Percentiles rank a stretch among this genome's conserved stretches.
These are phyloP conservation scores for Clarias magur DNA, from an alignment of 2,113 vertebrate species.

Conservation along the genomic window DNA sequence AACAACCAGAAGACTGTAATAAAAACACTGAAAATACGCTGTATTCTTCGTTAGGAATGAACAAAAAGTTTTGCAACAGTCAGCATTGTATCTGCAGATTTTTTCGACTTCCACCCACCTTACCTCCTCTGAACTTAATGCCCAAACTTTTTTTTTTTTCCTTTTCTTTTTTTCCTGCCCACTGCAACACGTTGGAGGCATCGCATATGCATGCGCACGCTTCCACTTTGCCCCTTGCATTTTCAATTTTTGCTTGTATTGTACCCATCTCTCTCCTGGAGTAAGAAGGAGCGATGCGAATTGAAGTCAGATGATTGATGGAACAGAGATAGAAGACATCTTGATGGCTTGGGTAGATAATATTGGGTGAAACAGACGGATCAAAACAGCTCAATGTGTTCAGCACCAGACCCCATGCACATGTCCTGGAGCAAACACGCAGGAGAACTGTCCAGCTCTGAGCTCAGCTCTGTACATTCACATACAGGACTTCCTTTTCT, in stretches of 20 bases:
- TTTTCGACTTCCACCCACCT: constrained; percentile 3
- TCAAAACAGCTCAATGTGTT: not conserved
- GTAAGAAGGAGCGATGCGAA: no score
- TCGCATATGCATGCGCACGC: constrained; percentile 46
- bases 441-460: not conserved
- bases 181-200: constrained; percentile 18
- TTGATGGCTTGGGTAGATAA: not conserved
- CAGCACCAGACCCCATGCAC: no score
- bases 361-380: not conserved
- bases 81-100: constrained; percentile 9
- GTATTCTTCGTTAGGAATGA: not conserved
- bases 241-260: constrained; percentile 9
- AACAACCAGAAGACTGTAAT: not conserved
- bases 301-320: not conserved
- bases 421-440: no score
- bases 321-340: not conserved
- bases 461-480: not conserved
- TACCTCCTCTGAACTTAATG: not conserved
- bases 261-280: not conserved
- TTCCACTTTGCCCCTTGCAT: constrained; percentile 14
- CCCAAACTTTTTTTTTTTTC: constrained; percentile 7
- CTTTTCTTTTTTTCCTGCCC: not conserved
- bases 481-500: not conserved
- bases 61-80: constrained; percentile 1
- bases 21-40: not conserved